These are phyloP conservation scores for Centrocercus urophasianus DNA, from an alignment of 2,113 vertebrate species.

Conservation along the genomic window DNA sequence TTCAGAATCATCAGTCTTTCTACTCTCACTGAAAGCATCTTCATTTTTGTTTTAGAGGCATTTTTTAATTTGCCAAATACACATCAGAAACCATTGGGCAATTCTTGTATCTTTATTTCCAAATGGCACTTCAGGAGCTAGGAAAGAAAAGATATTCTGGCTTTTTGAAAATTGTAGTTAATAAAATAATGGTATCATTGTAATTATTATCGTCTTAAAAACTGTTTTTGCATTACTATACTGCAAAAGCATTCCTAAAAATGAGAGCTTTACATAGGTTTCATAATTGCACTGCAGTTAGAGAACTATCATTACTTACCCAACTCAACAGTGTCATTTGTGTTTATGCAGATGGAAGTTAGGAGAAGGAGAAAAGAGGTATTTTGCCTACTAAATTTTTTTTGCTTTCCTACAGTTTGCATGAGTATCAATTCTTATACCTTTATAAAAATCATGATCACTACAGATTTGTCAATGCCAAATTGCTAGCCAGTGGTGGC, in stretches of 20 bases:
- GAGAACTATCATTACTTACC: not conserved
- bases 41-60: not conserved
- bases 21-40: not conserved
- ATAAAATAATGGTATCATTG: not conserved
- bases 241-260: not conserved
- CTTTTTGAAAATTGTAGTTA: not conserved
- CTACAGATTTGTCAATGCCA: not conserved
- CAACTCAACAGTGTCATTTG: not conserved
- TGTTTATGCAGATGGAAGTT: not conserved
- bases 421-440: not conserved
- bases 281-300: not conserved
- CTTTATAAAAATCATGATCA: not conserved
- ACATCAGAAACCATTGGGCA: not conserved
- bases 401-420: not conserved
- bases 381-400: not conserved
- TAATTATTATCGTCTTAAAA: not conserved
- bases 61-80: conserved; percentile 15
- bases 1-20: conserved; percentile 6
- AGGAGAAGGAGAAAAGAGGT: not conserved
- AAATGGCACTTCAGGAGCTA: not conserved
- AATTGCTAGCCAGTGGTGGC: not conserved
- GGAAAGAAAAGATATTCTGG: not conserved
- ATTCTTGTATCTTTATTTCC: not conserved
- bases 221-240: not conserved
- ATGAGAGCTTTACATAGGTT: not conserved